Conservation (phyloP, 2,797 vertebrate species). For the Siniperca undulata region DNA sequence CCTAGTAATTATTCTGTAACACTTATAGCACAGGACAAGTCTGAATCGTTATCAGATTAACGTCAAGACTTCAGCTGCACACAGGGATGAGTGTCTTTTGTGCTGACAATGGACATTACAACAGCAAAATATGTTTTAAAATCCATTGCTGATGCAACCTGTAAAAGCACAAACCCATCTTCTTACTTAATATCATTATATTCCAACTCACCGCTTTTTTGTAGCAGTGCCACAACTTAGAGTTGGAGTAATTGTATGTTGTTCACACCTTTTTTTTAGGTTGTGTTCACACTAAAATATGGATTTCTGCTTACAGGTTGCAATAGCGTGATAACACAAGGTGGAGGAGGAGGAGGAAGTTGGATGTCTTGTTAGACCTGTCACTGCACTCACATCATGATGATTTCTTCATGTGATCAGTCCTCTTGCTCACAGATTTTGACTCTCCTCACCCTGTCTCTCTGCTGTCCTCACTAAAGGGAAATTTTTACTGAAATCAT, state of each 20-base stretch:
- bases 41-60: background rate
- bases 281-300: background rate
- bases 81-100: background rate
- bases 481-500: slow-evolving; percentile 35
- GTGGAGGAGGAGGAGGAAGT: background rate
- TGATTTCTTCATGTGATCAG: background rate
- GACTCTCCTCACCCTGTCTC: slow-evolving; percentile 11
- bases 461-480: slow-evolving; percentile 34
- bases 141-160: background rate
- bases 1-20: background rate
- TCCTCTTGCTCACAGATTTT: background rate
- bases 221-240: too few relatives aligned
- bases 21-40: background rate
- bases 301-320: background rate
- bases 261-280: background rate
- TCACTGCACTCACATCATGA: background rate
- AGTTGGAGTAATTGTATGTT: background rate
- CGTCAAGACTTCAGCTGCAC: background rate
- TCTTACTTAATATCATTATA: too few relatives aligned
- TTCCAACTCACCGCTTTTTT: too few relatives aligned
- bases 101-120: background rate
- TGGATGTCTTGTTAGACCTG: too few relatives aligned
- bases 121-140: background rate
- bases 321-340: background rate
- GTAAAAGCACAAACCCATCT: background rate